Conservation (phyloP, 2,888 invertebrate species). For the Clusia tigrina region DNA sequence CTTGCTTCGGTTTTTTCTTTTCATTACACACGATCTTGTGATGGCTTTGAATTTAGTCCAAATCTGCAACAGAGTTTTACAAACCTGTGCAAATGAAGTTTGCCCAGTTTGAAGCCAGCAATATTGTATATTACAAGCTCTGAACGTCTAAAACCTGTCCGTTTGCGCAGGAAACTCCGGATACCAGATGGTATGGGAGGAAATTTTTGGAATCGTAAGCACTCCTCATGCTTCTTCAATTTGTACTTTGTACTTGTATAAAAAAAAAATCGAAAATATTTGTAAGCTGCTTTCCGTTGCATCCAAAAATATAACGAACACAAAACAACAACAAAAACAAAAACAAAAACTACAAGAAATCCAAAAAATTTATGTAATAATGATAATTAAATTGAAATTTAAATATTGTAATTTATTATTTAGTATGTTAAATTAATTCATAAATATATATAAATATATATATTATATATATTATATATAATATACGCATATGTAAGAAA, state of each 20-base stretch:
- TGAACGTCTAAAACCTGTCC: too few species aligned
- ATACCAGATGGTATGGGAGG: too few species aligned
- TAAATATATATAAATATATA: conserved; percentile 29
- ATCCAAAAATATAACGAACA: conserved; percentile 13
- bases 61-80: too few species aligned
- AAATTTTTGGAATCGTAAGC: too few species aligned
- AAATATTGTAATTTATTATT: conserved; percentile 16
- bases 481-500: conserved; percentile 34
- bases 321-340: not conserved
- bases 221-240: not conserved
- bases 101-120: too few species aligned
- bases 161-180: too few species aligned
- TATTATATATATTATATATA: not conserved
- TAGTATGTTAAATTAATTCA: conserved; percentile 12
- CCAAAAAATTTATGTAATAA: conserved; percentile 4
- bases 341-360: not conserved
- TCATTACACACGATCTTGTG: too few species aligned
- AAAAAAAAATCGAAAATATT: conserved; percentile 20
- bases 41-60: too few species aligned
- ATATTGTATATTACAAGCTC: too few species aligned
- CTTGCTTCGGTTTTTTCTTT: too few species aligned
- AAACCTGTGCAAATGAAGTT: too few species aligned
- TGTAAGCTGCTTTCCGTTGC: conserved; percentile 24
- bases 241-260: conserved; percentile 37
- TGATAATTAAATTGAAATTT: not conserved